phyloP scores from a whole-genome alignment of 2,113 vertebrate genomes.

The Erpornis zantholeuca region DNA sequence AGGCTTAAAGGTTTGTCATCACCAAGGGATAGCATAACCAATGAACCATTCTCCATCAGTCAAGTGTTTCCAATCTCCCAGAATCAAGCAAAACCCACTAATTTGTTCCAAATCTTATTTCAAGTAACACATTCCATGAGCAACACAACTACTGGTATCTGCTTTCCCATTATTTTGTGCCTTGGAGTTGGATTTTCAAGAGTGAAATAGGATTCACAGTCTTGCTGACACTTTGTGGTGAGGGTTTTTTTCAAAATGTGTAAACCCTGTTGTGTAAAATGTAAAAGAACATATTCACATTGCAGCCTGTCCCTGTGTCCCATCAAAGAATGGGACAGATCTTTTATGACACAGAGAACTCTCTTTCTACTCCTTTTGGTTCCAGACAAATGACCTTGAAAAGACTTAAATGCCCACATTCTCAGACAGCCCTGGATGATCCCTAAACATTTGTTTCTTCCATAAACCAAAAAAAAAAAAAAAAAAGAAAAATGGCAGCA shows the following conservation, averaged over 20 bases:
- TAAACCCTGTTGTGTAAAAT: neutral
- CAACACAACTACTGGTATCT: neutral
- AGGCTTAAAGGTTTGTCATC: neutral
- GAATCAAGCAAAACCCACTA: neutral
- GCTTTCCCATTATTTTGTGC: neutral
- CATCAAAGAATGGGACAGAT: neutral
- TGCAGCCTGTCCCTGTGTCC: neutral
- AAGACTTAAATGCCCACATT: neutral
- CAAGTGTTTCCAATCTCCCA: neutral
- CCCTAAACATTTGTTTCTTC: neutral
- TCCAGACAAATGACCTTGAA: neutral
- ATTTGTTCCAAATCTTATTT: neutral
- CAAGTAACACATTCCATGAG: neutral
- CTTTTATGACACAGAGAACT: neutral
- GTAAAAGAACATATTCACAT: neutral
- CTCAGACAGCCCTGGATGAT: neutral
- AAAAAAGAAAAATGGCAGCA: neutral
- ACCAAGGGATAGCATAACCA: neutral
- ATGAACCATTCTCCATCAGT: neutral
- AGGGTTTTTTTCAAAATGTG: neutral
- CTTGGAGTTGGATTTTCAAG: neutral
- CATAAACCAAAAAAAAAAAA: neutral
- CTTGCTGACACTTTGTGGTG: neutral
- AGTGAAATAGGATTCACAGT: neutral
- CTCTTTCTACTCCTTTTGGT: neutral